Conservation (phyloP, 2,797 vertebrate species). For the Schizopygopsis malacanthus region DNA sequence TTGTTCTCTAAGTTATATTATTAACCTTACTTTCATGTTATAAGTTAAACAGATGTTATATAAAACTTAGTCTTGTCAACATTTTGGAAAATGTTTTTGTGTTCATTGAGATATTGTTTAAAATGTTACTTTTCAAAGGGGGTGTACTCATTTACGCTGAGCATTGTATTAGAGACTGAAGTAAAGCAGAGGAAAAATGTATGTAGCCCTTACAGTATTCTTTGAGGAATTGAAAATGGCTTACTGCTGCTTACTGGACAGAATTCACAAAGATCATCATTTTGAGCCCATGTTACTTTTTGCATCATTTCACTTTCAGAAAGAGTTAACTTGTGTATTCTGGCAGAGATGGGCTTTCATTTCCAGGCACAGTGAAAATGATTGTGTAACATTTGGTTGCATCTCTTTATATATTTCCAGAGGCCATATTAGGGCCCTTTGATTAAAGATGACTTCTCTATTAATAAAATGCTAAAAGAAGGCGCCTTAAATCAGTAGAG, state of each 20-base stretch:
- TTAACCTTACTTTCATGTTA: too few species aligned
- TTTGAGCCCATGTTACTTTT: slow-evolving; percentile 35
- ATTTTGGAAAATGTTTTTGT: too few species aligned
- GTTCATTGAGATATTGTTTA: too few species aligned
- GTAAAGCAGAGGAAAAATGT: slow-evolving; percentile 38
- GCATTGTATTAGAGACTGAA: not conserved
- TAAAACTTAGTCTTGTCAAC: too few species aligned
- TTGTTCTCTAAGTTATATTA: too few species aligned
- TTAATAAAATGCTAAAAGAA: slow-evolving; percentile 3
- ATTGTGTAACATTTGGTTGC: not conserved
- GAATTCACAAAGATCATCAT: slow-evolving; percentile 31
- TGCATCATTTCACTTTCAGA: slow-evolving; percentile 18
- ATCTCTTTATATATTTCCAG: slow-evolving; percentile 4
- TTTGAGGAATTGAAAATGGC: slow-evolving; percentile 53
- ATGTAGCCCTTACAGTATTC: slow-evolving; percentile 24
- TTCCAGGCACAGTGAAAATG: not conserved
- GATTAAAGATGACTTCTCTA: not conserved
- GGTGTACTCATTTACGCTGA: too few species aligned
- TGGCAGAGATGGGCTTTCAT: not conserved
- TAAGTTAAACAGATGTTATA: too few species aligned
- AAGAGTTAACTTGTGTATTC: not conserved
- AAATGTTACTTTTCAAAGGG: too few species aligned
- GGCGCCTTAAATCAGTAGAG: not conserved
- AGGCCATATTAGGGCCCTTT: not conserved
- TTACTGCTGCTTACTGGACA: slow-evolving; percentile 39